These are phyloP conservation scores for Spongia lamella DNA, from an alignment of 37 sponge, comb jelly and placozoan genomes.

Conservation along the genomic window DNA sequence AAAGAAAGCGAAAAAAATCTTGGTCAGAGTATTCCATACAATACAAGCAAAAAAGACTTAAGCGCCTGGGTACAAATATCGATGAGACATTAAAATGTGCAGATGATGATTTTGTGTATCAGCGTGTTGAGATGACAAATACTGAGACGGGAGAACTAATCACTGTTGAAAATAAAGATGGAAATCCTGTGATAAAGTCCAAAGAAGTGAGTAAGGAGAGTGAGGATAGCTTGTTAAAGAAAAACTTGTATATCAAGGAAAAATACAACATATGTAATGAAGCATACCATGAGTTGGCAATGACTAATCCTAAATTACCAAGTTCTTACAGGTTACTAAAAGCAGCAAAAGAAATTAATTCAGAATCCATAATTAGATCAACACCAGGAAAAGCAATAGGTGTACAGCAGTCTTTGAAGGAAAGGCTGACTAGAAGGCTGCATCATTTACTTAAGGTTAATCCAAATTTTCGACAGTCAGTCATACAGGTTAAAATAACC, in stretches of 20 bases:
- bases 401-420: conserved; percentile 1
- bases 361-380: neutral
- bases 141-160: neutral
- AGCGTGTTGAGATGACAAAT: neutral
- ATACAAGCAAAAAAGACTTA: neutral
- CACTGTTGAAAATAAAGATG: neutral
- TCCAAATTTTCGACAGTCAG: neutral
- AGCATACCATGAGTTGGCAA: conserved; percentile 20
- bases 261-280: conserved; percentile 3
- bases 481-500: conserved; percentile 8
- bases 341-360: neutral
- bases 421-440: neutral
- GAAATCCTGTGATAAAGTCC: neutral
- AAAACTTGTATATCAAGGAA: conserved; percentile 1
- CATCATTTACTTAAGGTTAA: neutral
- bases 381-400: neutral
- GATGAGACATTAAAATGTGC: neutral
- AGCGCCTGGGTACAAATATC: neutral
- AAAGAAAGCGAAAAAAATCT: conserved; percentile 1
- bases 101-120: neutral
- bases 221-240: neutral
- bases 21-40: conserved; percentile 4
- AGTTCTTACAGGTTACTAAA: neutral
- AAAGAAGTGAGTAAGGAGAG: neutral
- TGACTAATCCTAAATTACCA: neutral